These are phyloP conservation scores for Papilio xuthus DNA, from an alignment of 1,140 invertebrate species.

Conservation along the genomic window DNA sequence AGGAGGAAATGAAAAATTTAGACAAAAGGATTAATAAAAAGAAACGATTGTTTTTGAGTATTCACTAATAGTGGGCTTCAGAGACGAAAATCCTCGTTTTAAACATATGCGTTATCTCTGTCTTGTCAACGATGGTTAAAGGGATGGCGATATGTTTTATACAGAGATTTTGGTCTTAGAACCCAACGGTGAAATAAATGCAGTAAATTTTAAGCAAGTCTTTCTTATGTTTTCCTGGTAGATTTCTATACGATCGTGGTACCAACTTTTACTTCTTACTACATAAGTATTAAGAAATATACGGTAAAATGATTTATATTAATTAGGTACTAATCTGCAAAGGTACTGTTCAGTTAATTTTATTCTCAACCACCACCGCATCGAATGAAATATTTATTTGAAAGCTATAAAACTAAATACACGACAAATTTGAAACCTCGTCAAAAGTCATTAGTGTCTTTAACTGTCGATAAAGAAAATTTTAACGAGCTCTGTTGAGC, in stretches of 20 bases:
- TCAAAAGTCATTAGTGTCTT: conserved; percentile 55
- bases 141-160: too few relatives aligned
- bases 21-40: conserved; percentile 50
- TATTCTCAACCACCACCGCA: conserved; percentile 39
- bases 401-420: conserved; percentile 42
- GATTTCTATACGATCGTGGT: too few relatives aligned
- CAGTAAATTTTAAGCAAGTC: too few relatives aligned
- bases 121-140: too few relatives aligned
- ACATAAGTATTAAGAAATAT: not conserved
- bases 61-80: too few relatives aligned
- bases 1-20: conserved; percentile 49
- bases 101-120: too few relatives aligned
- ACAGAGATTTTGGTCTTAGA: too few relatives aligned
- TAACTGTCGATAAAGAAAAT: conserved; percentile 61
- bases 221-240: too few relatives aligned
- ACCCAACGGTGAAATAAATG: too few relatives aligned
- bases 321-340: not conserved
- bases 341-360: not conserved
- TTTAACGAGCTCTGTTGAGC: conserved; percentile 47
- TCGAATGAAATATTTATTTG: conserved; percentile 46
- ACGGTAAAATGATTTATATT: not conserved
- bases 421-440: conserved; percentile 43
- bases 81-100: too few relatives aligned
- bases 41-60: too few relatives aligned
- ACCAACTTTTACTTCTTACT: too few relatives aligned